Conservation (phyloP, 2,113 vertebrate species). For the Nycticryphes semicollaris region DNA sequence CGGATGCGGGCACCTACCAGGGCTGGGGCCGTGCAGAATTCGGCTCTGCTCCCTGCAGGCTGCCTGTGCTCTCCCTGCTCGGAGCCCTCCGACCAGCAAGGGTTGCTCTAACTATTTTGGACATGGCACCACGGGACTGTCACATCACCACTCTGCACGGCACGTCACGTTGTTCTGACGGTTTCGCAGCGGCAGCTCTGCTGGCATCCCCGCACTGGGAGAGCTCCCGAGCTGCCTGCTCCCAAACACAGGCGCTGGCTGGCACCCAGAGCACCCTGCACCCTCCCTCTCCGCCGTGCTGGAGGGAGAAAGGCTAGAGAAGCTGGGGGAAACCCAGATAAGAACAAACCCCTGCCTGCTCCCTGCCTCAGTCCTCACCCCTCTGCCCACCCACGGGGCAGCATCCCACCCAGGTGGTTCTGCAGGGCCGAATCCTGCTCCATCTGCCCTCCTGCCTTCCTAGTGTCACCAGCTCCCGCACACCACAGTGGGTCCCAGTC, state of each 20-base stretch:
- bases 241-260: slow-evolving; percentile 14
- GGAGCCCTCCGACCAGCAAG: background rate
- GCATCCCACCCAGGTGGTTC: background rate
- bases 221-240: background rate
- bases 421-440: background rate
- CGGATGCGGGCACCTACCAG: background rate
- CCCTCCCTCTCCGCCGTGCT: rapidly evolving
- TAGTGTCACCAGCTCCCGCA: background rate
- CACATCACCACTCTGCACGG: background rate
- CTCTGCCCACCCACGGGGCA: rapidly evolving
- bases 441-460: background rate
- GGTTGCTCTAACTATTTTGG: slow-evolving; percentile 46
- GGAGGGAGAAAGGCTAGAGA: background rate
- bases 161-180: slow-evolving; percentile 37
- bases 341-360: background rate
- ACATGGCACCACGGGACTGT: slow-evolving; percentile 46
- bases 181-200: background rate
- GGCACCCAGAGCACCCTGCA: background rate
- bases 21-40: background rate
- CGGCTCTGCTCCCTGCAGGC: rapidly evolving
- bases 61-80: background rate
- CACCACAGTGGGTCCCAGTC: rapidly evolving
- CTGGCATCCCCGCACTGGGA: background rate
- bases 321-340: background rate
- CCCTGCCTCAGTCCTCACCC: rapidly evolving